These are phyloP conservation scores for Tetrao urogallus DNA, from an alignment of 2,113 vertebrate genomes.

Conservation along the genomic window DNA sequence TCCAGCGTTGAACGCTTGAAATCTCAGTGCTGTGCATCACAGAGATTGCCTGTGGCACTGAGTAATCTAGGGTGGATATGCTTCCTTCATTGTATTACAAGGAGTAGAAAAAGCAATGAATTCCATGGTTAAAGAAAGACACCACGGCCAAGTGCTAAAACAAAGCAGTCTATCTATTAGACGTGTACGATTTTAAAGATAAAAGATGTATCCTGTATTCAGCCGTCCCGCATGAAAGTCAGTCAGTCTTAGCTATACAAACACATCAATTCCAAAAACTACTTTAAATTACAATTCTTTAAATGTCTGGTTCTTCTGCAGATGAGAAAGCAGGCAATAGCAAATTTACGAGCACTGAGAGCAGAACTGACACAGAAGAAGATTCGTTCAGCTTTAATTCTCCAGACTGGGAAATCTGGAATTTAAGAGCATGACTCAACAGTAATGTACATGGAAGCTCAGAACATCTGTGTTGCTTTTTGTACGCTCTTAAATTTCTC, in stretches of 20 bases:
- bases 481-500: neutral
- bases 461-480: neutral
- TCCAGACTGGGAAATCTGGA: constrained; percentile 29
- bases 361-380: constrained; percentile 89
- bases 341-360: constrained; percentile 84
- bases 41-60: neutral
- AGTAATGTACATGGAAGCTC: neutral
- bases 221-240: constrained; percentile 7
- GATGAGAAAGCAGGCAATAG: constrained; percentile 89
- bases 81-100: neutral
- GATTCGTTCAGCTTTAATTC: constrained; percentile 73
- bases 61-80: neutral
- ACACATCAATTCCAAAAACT: neutral
- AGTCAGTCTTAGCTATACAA: neutral
- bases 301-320: constrained; percentile 65
- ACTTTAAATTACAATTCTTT: neutral
- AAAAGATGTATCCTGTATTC: neutral
- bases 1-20: neutral
- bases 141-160: neutral
- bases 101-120: neutral
- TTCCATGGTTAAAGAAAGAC: neutral
- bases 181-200: neutral
- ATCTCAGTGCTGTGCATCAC: neutral
- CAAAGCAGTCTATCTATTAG: neutral
- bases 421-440: neutral